Conservation (phyloP, 2,888 invertebrate genomes). For the Epirrhoe alternata region DNA sequence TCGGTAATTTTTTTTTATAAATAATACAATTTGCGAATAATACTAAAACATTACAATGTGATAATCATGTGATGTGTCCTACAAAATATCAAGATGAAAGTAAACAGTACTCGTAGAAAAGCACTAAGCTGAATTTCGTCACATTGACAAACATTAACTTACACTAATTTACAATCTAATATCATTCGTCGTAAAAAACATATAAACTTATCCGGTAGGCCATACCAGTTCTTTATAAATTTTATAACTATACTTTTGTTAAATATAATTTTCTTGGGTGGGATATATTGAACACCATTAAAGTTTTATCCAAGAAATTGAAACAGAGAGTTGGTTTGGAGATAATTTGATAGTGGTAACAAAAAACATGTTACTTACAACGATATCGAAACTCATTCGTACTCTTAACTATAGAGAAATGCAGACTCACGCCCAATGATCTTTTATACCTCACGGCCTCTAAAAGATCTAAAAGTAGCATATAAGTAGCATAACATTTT, state of each 20-base stretch:
- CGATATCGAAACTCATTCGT: conserved; percentile 2
- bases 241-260: conserved; percentile 34
- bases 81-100: conserved; percentile 11
- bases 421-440: conserved; percentile 8
- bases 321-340: not conserved
- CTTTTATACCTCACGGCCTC: too few species aligned
- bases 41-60: conserved; percentile 21
- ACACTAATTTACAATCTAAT: conserved; percentile 33
- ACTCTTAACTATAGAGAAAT: conserved; percentile 18
- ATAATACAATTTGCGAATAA: conserved; percentile 18
- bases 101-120: conserved; percentile 10
- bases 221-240: conserved; percentile 25
- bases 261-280: conserved; percentile 47
- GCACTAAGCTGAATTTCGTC: conserved; percentile 19
- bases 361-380: not conserved
- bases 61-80: conserved; percentile 25
- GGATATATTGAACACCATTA: conserved; percentile 43
- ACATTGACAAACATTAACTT: conserved; percentile 10
- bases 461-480: not conserved
- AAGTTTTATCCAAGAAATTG: conserved; percentile 5
- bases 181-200: conserved; percentile 46
- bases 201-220: conserved; percentile 50
- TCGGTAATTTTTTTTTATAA: conserved; percentile 3
- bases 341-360: not conserved
- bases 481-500: conserved; percentile 12